These are phyloP conservation scores for Nephrotoma flavescens DNA, from an alignment of 2,888 invertebrate species.

Conservation along the genomic window DNA sequence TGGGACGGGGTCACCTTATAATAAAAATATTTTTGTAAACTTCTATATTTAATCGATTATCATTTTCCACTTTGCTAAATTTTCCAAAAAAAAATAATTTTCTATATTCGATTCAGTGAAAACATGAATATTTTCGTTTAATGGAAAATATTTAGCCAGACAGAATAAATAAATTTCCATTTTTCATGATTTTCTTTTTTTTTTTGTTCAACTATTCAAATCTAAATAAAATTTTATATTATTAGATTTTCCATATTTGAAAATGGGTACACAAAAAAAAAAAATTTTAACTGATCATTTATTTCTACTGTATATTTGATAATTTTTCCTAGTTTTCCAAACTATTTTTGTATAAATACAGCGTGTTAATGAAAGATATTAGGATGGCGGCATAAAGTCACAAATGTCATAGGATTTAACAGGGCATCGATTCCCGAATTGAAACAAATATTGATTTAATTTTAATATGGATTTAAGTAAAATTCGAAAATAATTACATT, in stretches of 20 bases:
- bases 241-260: not conserved
- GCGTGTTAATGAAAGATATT: too few species aligned
- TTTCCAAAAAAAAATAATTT: not conserved
- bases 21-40: not conserved
- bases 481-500: too few species aligned
- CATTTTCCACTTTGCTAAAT: not conserved
- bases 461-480: too few species aligned
- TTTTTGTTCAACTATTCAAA: not conserved
- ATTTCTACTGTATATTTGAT: not conserved
- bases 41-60: not conserved
- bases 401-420: too few species aligned
- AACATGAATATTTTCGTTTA: not conserved
- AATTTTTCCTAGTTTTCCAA: not conserved
- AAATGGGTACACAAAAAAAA: not conserved
- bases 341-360: not conserved
- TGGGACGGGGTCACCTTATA: not conserved
- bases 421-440: too few species aligned
- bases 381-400: too few species aligned
- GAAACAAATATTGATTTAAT: too few species aligned
- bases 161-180: not conserved
- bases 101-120: not conserved
- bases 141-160: not conserved
- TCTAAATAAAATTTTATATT: not conserved
- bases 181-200: not conserved
- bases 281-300: not conserved